phyloP scores from a whole-genome alignment of 2,113 vertebrate species.

The Peromyscus leucopus region DNA sequence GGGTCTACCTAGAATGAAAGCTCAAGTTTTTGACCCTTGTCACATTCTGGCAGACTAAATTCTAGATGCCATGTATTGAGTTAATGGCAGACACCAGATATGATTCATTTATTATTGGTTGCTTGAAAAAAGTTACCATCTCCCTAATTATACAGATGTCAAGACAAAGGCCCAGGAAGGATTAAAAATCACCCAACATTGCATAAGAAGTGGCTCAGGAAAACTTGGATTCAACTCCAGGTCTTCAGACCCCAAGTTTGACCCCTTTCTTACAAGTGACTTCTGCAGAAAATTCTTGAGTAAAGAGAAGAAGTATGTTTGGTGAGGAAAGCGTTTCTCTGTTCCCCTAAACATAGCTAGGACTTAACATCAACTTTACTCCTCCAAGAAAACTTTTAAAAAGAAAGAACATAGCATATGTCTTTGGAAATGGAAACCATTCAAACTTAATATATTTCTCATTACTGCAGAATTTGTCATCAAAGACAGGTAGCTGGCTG shows the following conservation, averaged over 20 bases:
- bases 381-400: conserved; percentile 27
- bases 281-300: background rate
- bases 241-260: background rate
- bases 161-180: background rate
- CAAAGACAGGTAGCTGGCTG: conserved; percentile 7
- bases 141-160: background rate
- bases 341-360: conserved; percentile 1
- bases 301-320: background rate
- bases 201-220: background rate
- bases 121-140: background rate
- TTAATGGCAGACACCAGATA: background rate
- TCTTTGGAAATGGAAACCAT: conserved; percentile 38
- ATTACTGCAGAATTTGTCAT: conserved; percentile 13
- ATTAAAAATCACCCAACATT: background rate
- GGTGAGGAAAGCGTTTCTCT: background rate
- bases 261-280: background rate
- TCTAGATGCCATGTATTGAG: background rate
- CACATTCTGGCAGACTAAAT: background rate
- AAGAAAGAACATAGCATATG: background rate
- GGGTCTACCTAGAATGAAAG: background rate
- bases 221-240: background rate
- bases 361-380: conserved; percentile 25
- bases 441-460: background rate
- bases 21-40: background rate
- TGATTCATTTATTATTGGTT: background rate